phyloP scores from a whole-genome alignment of 2,888 invertebrate species.

The Lithophane semibrunnea region DNA sequence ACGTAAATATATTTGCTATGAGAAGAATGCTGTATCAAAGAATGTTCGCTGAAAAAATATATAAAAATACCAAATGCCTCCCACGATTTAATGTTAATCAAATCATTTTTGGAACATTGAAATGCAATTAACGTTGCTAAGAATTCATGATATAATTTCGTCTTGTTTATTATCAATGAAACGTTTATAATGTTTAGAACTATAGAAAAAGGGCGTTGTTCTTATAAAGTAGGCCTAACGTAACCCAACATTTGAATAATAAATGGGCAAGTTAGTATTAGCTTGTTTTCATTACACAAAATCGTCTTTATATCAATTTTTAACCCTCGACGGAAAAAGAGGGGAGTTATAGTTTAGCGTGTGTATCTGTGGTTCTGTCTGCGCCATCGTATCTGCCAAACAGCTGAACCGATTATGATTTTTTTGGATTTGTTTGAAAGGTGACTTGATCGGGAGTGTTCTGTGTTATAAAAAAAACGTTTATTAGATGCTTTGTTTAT shows the following conservation, averaged over 20 bases:
- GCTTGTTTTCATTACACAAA: neutral
- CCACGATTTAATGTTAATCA: conserved; percentile 35
- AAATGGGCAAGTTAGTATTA: neutral
- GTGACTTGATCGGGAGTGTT: too few species aligned
- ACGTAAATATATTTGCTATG: conserved; percentile 23
- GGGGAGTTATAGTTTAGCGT: too few species aligned
- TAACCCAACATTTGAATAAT: neutral
- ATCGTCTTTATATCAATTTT: too few species aligned
- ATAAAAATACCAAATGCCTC: conserved; percentile 26
- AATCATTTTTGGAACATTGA: conserved; percentile 43
- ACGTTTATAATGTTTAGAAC: neutral
- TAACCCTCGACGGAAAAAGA: too few species aligned
- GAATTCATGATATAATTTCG: conserved; percentile 15
- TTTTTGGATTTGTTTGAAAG: too few species aligned
- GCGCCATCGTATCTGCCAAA: too few species aligned
- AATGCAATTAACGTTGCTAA: conserved; percentile 18
- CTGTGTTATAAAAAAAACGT: too few species aligned
- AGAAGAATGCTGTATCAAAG: conserved; percentile 48
- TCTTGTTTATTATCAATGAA: neutral
- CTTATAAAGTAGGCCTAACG: neutral
- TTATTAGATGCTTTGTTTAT: too few species aligned
- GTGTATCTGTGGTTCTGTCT: too few species aligned
- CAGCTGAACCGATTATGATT: too few species aligned
- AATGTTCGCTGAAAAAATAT: conserved; percentile 28
- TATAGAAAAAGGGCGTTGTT: neutral